A percentile compares a stretch with the other conserved stretches of the same genome.
These are phyloP conservation scores for Bursaphelenchus okinawaensis DNA, from an alignment of 2,888 invertebrate genomes.

Conservation along the genomic window DNA sequence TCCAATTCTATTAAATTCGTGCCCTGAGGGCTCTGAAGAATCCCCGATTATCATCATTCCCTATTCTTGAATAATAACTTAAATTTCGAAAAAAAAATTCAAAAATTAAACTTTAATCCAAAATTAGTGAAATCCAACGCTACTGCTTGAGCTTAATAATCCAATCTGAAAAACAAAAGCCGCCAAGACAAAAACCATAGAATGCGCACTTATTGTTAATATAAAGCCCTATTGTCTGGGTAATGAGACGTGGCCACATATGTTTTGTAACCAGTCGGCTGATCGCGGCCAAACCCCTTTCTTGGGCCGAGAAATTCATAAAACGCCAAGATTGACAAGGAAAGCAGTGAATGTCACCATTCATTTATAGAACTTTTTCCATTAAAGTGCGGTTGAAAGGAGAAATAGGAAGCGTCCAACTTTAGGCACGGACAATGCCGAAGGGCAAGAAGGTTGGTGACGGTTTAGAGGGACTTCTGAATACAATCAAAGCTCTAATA, in stretches of 20 bases:
- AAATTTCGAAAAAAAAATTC: too few species aligned
- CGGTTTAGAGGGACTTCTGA: too few species aligned
- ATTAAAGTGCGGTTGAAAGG: conserved; percentile 8
- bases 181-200: not conserved
- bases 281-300: not conserved
- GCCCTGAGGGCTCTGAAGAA: not conserved
- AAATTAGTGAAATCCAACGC: too few species aligned
- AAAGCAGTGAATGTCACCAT: conserved; percentile 13
- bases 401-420: conserved; percentile 1
- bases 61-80: too few species aligned
- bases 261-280: not conserved
- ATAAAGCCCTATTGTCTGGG: not conserved
- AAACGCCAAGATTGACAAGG: not conserved
- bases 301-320: not conserved
- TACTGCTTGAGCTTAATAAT: too few species aligned
- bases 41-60: too few species aligned
- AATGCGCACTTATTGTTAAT: not conserved
- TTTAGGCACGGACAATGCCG: not conserved
- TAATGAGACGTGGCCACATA: not conserved
- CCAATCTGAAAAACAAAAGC: not conserved
- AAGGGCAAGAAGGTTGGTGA: not conserved
- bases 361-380: conserved; percentile 6
- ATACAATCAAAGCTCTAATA: too few species aligned
- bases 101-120: too few species aligned
- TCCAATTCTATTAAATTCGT: too few species aligned